Evolutionary conservation across 2,797 vertebrate genomes (phyloP), one percentile per base, ranked within the genome.

Genomic region (Taenioides sp.): DNA sequence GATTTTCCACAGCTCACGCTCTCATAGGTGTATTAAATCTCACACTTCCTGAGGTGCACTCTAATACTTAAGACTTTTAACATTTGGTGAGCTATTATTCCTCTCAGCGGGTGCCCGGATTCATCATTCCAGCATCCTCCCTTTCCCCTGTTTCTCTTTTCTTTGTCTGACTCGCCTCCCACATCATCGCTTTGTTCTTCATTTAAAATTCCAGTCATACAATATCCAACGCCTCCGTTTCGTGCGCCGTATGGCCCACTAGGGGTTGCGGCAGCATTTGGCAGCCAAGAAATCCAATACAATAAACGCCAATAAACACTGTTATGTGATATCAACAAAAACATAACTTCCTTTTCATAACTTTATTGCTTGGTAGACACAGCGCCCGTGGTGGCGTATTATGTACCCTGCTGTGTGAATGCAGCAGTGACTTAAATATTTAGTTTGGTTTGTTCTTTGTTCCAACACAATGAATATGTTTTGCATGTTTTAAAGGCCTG

Each of bases 121-220:
- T 67, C 66, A 57, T 40, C 31, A 10, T n/a, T 65, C 68, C 52
- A 62, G 22, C 27, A 17, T 59, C 52, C 37, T 60, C 71, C 22
- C 65, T 65, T 64, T 70, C 37, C 49, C 73, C 65, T 67, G 47
- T 64, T 65, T 63, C 66, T 64, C 67, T 70, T 75, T 62, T 62
- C 73, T 79, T 20, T 81, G 64, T 82, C 80, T 83, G 70, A 77
- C 85, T 81, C 3, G 23, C 82, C 80, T 86, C 87, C 85, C 73
- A 83, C 82, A 72, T 72, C 74, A 73, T 80, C 50, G 65, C 75
- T 83, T 80, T 79, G 81, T 86, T 89, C 76, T 80, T 88, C 82
- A 86, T 92, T 90, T 89, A 81, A 89, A 85, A 90, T 86, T 91
- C 90, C 70, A 84, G 86, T 88, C 87, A 86, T 86, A 88, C 86